These are phyloP conservation scores for Apostichopus leukothele DNA, from an alignment of 53 echinoderm and acorn worm genomes.

Conservation along the genomic window DNA sequence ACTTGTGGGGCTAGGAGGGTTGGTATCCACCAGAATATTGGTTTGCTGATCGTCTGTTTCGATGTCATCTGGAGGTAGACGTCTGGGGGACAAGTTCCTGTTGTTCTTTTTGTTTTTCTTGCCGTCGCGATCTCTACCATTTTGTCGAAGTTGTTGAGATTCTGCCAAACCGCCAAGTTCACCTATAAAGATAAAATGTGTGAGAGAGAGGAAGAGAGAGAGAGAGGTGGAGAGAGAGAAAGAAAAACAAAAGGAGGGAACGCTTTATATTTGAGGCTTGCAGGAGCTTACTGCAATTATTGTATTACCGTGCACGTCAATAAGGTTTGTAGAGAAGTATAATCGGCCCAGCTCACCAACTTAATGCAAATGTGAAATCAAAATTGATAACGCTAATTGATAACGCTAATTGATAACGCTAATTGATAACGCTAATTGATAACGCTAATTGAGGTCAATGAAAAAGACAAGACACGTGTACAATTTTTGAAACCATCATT, in stretches of 20 bases:
- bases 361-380: no score
- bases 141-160: background rate
- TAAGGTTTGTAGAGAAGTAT: no score
- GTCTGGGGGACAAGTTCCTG: background rate
- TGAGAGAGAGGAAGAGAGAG: no score
- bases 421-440: no score
- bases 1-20: conserved; percentile 11
- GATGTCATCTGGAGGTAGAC: background rate
- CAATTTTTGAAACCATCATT: no score
- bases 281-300: background rate
- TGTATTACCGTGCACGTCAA: no score
- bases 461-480: no score
- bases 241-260: background rate
- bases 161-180: conserved; percentile 20
- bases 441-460: no score
- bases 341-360: no score
- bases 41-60: background rate
- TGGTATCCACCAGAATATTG: conserved; percentile 21
- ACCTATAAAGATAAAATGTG: background rate
- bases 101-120: conserved; percentile 10
- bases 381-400: no score
- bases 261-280: background rate
- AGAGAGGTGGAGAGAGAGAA: no score
- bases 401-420: no score
- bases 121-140: background rate